Base-by-base conservation (phyloP, 2,888 invertebrate genomes). In the Ichneumon xanthorius region DNA sequence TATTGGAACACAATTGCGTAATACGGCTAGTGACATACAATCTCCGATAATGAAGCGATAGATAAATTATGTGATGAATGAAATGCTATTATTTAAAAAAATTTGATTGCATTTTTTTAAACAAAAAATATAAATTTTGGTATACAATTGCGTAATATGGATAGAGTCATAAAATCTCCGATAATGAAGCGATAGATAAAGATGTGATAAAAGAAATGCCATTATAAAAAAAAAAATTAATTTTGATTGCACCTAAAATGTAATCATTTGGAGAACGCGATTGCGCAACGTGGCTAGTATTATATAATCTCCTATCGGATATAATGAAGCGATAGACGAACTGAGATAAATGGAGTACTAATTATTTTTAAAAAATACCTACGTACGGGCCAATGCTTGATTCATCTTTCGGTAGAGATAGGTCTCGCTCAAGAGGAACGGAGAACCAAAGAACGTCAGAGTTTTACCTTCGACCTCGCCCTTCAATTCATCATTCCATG, bases 351-450 rank as follows among this genome's bases (percentile, higher is more conserved):
- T 63, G 0, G 14, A 45, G 45, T 63, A n/a, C 7, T 16, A 5
- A 6, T 1, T 5, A 16, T 30, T 61, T 61, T 26, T 2, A 14
- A 61, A 30, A 1, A 50, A 33, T 19, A 82, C 93, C 94, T 94
- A 97, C 97, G 95, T 96, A 22, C 95, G 91, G 88, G 96, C 95
- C 91, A 98, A 96, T 30, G 96, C 96, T 91, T 97, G 96, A 72
- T 95, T 94, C 4, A 97, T 91, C 82, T 95, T 95, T 67, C 97
- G 95, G 88, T 99, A 99, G 94, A 99, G 96, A 92, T 98, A 99
- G 91, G 98, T 98, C 94, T 99, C 99, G 0, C 96, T 96, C 91
- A 98, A 97, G 0, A 99, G 95, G 99, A 99, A 99, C 0, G 96
- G 95, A 45, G 97, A 96, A 16, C 96, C 95, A 92, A 97, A 99